A percentile compares a stretch with the other conserved stretches of the same genome.
These are phyloP conservation scores for Trochalopteron elliotii DNA, from an alignment of 2,113 vertebrate genomes.

Conservation along the genomic window DNA sequence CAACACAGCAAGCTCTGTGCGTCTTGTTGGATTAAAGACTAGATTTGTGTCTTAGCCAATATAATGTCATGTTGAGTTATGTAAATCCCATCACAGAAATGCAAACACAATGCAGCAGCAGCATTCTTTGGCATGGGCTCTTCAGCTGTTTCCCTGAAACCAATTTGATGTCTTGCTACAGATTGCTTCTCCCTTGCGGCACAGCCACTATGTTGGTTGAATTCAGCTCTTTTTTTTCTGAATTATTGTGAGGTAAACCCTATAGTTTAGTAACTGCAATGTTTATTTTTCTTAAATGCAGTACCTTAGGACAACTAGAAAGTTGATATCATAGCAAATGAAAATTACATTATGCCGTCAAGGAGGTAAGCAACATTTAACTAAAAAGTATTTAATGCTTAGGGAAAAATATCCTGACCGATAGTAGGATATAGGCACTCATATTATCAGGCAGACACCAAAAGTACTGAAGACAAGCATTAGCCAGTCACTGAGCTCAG, in stretches of 20 bases:
- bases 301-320: neutral
- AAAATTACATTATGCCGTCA: neutral
- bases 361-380: neutral
- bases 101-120: conserved; percentile 73
- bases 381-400: neutral
- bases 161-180: conserved; percentile 62
- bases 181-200: conserved; percentile 40
- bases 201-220: neutral
- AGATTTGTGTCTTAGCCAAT: conserved; percentile 75
- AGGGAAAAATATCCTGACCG: neutral
- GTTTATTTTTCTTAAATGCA: neutral
- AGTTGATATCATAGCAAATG: neutral
- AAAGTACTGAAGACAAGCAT: neutral
- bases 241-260: neutral
- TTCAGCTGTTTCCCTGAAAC: conserved; percentile 62
- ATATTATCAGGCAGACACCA: neutral
- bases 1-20: conserved; percentile 55
- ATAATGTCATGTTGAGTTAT: conserved; percentile 82
- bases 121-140: conserved; percentile 45
- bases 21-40: conserved; percentile 75
- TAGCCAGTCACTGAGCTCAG: neutral
- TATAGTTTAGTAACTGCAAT: neutral
- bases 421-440: neutral
- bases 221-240: neutral
- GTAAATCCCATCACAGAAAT: conserved; percentile 76